Percentiles rank a stretch among this genome's conserved stretches.
Conservation (phyloP, 2,113 vertebrate species). For the Tetrax tetrax region DNA sequence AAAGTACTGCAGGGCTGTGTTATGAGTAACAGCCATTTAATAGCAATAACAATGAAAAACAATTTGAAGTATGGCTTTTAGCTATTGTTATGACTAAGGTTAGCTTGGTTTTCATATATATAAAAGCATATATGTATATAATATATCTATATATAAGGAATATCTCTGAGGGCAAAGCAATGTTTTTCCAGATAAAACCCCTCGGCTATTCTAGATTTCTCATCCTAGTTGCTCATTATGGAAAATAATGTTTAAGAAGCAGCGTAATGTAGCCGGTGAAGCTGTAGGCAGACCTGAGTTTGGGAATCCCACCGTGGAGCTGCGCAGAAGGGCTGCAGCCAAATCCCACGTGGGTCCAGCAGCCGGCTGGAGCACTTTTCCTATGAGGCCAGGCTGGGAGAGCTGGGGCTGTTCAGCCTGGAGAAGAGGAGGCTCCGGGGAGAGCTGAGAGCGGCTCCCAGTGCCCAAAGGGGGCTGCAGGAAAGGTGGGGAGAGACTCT, state of each 20-base stretch:
- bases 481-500: no score
- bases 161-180: background rate
- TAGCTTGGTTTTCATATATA: background rate
- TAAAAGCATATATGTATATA: background rate
- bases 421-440: no score
- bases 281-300: background rate
- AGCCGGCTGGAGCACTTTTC: no score
- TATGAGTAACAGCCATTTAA: constrained; percentile 14
- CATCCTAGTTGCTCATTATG: background rate
- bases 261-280: background rate
- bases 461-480: no score
- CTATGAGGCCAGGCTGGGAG: no score
- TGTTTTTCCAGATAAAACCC: background rate
- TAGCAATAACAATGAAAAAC: background rate
- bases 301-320: rapidly evolving
- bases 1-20: background rate
- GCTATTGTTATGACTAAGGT: background rate
- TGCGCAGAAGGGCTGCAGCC: background rate
- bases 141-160: background rate
- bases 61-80: constrained; percentile 2
- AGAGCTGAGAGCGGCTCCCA: no score
- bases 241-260: background rate
- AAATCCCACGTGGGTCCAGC: background rate
- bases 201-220: background rate
- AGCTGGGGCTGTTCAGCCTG: no score